Percentiles rank a stretch among this genome's conserved stretches.
Conservation (phyloP, 2,888 invertebrate genomes). For the Lasioglossum leucozonium region DNA sequence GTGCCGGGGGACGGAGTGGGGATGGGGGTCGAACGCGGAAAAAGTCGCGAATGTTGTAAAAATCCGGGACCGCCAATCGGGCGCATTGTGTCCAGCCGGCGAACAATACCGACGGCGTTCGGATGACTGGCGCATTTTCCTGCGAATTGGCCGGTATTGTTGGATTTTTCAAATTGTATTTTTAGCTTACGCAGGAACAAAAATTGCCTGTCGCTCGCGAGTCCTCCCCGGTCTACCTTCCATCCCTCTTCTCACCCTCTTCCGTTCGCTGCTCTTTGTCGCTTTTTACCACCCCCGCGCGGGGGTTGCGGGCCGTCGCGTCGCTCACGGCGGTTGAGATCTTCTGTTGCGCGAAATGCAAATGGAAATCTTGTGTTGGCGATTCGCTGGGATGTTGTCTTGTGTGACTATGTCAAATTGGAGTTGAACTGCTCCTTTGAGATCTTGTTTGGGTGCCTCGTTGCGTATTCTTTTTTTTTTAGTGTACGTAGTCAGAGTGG, state of each 20-base stretch:
- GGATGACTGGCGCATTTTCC: conserved; percentile 74
- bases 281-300: neutral
- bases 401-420: too few species aligned
- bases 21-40: conserved; percentile 53
- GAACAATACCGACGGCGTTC: conserved; percentile 78
- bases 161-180: conserved; percentile 78
- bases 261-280: conserved; percentile 20
- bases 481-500: too few species aligned
- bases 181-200: conserved; percentile 69
- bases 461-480: too few species aligned
- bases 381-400: too few species aligned
- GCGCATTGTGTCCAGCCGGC: conserved; percentile 80
- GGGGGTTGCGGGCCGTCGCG: conserved; percentile 38
- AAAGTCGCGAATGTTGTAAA: conserved; percentile 81
- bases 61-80: conserved; percentile 82
- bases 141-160: conserved; percentile 79
- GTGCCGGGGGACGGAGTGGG: conserved; percentile 9
- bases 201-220: conserved; percentile 65
- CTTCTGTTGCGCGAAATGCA: conserved; percentile 43
- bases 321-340: conserved; percentile 32
- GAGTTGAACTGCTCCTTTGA: too few species aligned
- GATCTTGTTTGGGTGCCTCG: too few species aligned
- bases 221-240: conserved; percentile 45
- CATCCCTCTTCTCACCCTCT: conserved; percentile 7
- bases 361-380: neutral